Conservation (phyloP, 2,113 vertebrate genomes). For the Rhea americana region DNA sequence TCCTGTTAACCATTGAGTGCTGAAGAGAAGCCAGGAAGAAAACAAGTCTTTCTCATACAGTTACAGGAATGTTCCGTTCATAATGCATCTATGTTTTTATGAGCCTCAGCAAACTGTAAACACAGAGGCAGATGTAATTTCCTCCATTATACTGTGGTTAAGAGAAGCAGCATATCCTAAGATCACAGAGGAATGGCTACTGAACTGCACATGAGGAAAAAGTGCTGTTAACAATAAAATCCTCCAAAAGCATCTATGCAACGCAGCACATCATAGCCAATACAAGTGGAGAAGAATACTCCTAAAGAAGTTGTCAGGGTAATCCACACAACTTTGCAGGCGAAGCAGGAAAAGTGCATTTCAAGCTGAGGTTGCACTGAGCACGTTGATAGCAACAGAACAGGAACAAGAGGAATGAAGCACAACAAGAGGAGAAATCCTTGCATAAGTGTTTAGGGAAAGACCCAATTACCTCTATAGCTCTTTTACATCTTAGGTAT, state of each 20-base stretch:
- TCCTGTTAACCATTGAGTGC: slow-evolving; percentile 8
- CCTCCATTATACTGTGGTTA: neutral
- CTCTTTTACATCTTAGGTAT: neutral
- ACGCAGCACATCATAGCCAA: accelerated
- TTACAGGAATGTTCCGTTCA: neutral
- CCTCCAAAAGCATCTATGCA: neutral
- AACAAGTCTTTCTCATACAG: neutral
- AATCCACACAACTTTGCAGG: neutral
- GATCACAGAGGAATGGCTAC: neutral
- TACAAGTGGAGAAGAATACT: neutral
- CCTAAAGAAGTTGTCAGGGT: neutral
- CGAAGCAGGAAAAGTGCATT: neutral
- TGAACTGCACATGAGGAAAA: neutral
- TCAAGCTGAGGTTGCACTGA: neutral
- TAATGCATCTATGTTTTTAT: neutral
- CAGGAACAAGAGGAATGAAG: neutral
- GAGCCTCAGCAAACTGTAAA: slow-evolving; percentile 1
- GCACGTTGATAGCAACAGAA: neutral
- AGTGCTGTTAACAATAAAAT: neutral
- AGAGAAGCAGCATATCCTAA: neutral
- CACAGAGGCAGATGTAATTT: neutral
- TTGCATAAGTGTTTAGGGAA: neutral
- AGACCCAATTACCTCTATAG: neutral
- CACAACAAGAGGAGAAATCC: neutral
- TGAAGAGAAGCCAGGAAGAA: slow-evolving; percentile 36